These are phyloP conservation scores for Caenorhabditis doughertyi DNA, from an alignment of 2,888 invertebrate species.

Conservation along the genomic window DNA sequence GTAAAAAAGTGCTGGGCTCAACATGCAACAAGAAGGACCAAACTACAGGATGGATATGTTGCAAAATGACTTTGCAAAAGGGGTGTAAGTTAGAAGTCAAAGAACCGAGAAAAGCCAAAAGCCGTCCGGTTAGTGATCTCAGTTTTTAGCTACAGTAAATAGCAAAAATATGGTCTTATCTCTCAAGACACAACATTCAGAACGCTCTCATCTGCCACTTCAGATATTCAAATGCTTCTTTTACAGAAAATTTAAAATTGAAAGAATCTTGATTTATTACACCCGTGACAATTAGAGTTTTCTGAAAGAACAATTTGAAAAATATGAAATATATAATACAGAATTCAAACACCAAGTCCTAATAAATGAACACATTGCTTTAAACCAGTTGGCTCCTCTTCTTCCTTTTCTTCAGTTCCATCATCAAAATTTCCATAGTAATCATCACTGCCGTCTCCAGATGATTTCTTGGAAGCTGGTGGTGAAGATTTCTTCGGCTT, in stretches of 20 bases:
- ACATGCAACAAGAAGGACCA: not conserved
- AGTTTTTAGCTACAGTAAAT: no score
- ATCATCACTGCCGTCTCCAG: constrained; percentile 50
- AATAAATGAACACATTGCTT: constrained; percentile 69
- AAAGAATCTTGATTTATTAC: constrained; percentile 52
- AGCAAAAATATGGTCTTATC: no score
- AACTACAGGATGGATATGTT: constrained; percentile 10
- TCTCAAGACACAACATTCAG: no score
- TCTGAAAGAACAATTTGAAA: constrained; percentile 5
- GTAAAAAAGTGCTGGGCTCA: constrained; percentile 19
- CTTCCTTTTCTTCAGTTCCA: constrained; percentile 39
- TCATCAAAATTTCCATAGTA: constrained; percentile 68
- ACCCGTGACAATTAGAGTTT: constrained; percentile 43
- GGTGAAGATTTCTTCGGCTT: constrained; percentile 23
- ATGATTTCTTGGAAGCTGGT: constrained; percentile 1
- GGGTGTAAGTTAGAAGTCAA: no score
- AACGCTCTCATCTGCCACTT: not conserved
- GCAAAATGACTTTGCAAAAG: not conserved
- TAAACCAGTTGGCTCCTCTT: constrained; percentile 55
- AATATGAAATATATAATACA: constrained; percentile 5
- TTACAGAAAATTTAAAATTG: no score
- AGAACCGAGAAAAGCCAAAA: no score
- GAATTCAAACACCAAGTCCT: constrained; percentile 60
- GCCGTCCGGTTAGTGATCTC: no score
- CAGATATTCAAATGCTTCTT: no score